These are phyloP conservation scores for Siniperca scherzeri DNA, from an alignment of 2,797 vertebrate species.

Conservation along the genomic window DNA sequence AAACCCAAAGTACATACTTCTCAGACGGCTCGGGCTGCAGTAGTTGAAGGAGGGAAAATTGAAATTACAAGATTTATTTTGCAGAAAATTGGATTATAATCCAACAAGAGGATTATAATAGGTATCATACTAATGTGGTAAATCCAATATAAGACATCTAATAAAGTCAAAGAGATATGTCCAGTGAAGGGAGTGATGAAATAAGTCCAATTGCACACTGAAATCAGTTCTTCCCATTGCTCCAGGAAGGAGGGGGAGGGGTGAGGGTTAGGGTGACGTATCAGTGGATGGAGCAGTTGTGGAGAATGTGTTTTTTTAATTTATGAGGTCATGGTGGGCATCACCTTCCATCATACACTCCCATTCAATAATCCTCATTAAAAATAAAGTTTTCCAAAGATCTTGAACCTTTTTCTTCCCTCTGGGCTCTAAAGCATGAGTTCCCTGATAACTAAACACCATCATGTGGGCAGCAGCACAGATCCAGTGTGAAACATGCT, in stretches of 20 bases:
- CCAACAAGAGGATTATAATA: slow-evolving; percentile 22
- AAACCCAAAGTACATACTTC: background rate
- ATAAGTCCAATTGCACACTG: background rate
- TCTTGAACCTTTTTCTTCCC: slow-evolving; percentile 7
- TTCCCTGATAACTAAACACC: slow-evolving; percentile 41
- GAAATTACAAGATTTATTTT: background rate
- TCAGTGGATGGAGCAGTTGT: background rate
- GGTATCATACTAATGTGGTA: background rate
- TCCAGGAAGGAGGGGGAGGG: background rate
- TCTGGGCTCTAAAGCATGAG: slow-evolving; percentile 9
- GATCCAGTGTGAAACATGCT: slow-evolving; percentile 57
- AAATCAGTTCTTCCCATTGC: slow-evolving; percentile 7
- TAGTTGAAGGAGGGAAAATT: background rate
- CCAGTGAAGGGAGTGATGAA: background rate
- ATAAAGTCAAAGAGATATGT: background rate
- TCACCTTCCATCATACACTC: background rate
- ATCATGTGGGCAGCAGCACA: slow-evolving; percentile 48
- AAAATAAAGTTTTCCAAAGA: slow-evolving; percentile 28
- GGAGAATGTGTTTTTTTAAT: background rate
- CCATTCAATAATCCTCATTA: slow-evolving; percentile 13
- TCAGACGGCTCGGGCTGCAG: background rate
- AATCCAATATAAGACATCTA: slow-evolving; percentile 2
- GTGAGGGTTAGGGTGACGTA: too few species aligned
- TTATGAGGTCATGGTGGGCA: background rate
- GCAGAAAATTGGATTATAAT: slow-evolving; percentile 22